These are phyloP conservation scores for Hippocampus abdominalis DNA, from an alignment of 2,113 vertebrate genomes.

Conservation along the genomic window DNA sequence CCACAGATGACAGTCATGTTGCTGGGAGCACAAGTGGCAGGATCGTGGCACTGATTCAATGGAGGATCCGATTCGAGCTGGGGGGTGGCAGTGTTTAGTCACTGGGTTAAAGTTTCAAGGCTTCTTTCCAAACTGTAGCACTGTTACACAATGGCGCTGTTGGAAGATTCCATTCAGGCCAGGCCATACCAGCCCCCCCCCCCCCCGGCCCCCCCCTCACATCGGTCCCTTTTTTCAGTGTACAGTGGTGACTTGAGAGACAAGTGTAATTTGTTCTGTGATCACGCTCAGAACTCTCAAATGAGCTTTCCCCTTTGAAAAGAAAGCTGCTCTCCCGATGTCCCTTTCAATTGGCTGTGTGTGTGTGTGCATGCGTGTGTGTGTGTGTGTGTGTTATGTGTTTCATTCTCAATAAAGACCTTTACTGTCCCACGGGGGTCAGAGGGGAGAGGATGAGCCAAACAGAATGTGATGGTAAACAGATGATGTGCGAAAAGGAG, in stretches of 20 bases:
- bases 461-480: constrained; percentile 52
- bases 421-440: constrained; percentile 54
- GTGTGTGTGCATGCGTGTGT: constrained; percentile 17
- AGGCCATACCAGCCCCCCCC: neutral
- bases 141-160: constrained; percentile 44
- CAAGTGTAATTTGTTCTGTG: neutral
- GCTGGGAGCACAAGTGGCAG: constrained; percentile 52
- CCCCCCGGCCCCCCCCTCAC: neutral
- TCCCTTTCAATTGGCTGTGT: constrained; percentile 33
- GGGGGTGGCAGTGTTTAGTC: constrained; percentile 50
- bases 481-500: constrained; percentile 33
- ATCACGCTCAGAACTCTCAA: neutral
- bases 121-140: constrained; percentile 35
- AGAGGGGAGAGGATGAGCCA: constrained; percentile 57
- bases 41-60: constrained; percentile 47
- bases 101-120: constrained; percentile 66
- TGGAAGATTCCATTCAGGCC: constrained; percentile 1
- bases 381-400: constrained; percentile 22
- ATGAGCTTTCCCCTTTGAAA: neutral
- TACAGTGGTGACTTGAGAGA: neutral
- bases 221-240: neutral
- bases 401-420: constrained; percentile 52
- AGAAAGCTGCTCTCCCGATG: constrained; percentile 46
- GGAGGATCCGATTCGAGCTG: constrained; percentile 51
- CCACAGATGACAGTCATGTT: constrained; percentile 12